Base-by-base conservation (phyloP, 1,140 invertebrate species). In the Macrobrachium nipponense region DNA sequence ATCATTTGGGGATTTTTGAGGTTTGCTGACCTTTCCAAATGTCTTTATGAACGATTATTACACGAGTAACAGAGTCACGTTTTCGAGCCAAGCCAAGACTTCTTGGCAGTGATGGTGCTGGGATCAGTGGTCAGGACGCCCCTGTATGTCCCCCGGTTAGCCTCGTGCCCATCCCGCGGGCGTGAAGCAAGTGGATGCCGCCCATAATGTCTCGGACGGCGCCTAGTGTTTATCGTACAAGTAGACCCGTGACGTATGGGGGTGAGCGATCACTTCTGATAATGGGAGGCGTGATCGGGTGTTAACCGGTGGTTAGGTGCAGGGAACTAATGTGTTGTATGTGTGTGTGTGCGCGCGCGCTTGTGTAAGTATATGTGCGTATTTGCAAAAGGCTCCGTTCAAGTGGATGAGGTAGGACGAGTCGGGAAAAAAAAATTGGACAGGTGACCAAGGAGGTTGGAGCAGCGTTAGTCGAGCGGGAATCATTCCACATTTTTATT, bases 181-280 rank as follows among this genome's bases (percentile, higher is more conserved):
- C 72, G 23, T 59, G 66, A 62, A 75, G 85, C 85, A 87, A 78
- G 85, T 87, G 85, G 78, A 58, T 44, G 18, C 17, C 17, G 79
- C 73, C 85, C 85, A 87, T 81, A 87, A 68, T 87, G 85, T 87
- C 85, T 87, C 85, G 85, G 85, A 87, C 85, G 77, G 20, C 62
- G 61, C 58, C 27, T 20, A 44, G 68, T 51, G 58, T 66, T 81
- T 68, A 87, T 87, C 85, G 85, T 87, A 62, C 85, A 64, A 20
- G n/a, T 23, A 66, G 72, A 60, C 81, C 18, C 81, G 61, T 81
- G 80, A 87, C 68, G 85, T 75, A 81, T 87, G 79, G 79, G 80
- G 58, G 36, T 87, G 85, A 87, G 75, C 85, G 85, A 87, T 76
- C 79, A 62, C 59, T 82, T 82, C 68, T 81, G 85, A 70, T 81